Conservation (phyloP, 2,113 vertebrate species). For the Ochotona princeps region DNA sequence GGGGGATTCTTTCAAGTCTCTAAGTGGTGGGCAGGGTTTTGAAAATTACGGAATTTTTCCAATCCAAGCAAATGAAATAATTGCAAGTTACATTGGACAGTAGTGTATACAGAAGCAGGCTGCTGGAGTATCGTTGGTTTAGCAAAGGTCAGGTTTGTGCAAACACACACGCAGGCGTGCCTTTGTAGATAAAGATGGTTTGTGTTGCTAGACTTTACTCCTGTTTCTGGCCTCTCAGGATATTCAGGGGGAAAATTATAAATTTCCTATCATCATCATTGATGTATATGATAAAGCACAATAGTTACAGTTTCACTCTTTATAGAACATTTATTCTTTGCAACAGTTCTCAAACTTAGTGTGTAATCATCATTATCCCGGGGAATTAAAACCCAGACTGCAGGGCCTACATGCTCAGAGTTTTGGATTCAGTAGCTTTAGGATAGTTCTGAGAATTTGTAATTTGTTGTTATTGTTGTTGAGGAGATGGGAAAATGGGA, state of each 20-base stretch:
- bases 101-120: not conserved
- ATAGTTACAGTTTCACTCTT: not conserved
- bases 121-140: not conserved
- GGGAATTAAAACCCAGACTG: not conserved
- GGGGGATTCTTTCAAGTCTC: not conserved
- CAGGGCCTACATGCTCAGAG: too few species aligned
- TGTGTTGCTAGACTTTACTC: not conserved
- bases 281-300: not conserved
- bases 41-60: not conserved
- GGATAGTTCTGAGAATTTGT: not conserved
- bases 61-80: conserved; percentile 32
- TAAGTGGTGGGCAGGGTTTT: not conserved
- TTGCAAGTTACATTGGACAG: not conserved
- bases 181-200: not conserved
- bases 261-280: conserved; percentile 20
- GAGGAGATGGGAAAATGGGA: too few species aligned
- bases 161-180: not conserved
- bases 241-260: not conserved
- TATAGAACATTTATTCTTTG: not conserved
- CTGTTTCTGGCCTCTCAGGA: not conserved
- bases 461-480: too few species aligned
- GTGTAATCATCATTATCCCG: not conserved
- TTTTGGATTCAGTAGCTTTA: not conserved
- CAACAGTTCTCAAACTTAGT: not conserved
- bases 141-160: not conserved